A percentile compares a stretch with the other conserved stretches of the same genome.
Conservation (phyloP, 1,140 invertebrate genomes). For the Drosophila subobscura region DNA sequence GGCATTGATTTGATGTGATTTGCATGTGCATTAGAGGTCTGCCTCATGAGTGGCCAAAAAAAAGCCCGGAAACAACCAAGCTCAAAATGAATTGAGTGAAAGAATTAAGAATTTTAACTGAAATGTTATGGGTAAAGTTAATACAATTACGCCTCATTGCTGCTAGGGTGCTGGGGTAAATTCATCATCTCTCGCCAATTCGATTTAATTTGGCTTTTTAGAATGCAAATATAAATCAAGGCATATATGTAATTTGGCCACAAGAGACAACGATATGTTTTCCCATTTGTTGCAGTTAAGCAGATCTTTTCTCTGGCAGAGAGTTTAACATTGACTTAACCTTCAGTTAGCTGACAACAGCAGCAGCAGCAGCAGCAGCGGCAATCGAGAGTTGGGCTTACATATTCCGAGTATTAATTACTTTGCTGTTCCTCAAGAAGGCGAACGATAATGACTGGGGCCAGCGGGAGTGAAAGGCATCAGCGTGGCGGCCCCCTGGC, state of each 20-base stretch:
- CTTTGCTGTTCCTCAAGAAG: slow-evolving; percentile 36
- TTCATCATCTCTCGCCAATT: too few relatives aligned
- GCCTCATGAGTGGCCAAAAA: too few relatives aligned
- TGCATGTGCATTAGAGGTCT: too few relatives aligned
- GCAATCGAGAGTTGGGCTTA: slow-evolving; percentile 44
- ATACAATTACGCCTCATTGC: too few relatives aligned
- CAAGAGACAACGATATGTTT: background rate
- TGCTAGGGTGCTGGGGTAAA: too few relatives aligned
- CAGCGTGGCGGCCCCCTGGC: background rate
- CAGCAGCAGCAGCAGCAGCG: slow-evolving; percentile 22
- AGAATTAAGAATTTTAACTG: too few relatives aligned
- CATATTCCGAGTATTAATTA: slow-evolving; percentile 30
- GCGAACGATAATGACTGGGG: slow-evolving; percentile 46
- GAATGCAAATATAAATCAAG: too few relatives aligned
- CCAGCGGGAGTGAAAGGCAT: slow-evolving; percentile 46
- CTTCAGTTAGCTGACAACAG: slow-evolving; percentile 28
- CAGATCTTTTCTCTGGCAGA: background rate
- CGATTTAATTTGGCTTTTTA: too few relatives aligned
- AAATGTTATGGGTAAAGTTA: too few relatives aligned
- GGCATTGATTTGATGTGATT: too few relatives aligned
- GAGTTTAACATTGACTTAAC: slow-evolving; percentile 63
- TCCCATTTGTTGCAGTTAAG: background rate
- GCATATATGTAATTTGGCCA: background rate
- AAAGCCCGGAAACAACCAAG: too few relatives aligned
- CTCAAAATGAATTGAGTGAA: too few relatives aligned